Percentiles rank a stretch among this genome's conserved stretches.
Evolutionary conservation across 2,113 vertebrate genomes (phyloP).

Genomic region (Nothocercus nigrocapillus): DNA sequence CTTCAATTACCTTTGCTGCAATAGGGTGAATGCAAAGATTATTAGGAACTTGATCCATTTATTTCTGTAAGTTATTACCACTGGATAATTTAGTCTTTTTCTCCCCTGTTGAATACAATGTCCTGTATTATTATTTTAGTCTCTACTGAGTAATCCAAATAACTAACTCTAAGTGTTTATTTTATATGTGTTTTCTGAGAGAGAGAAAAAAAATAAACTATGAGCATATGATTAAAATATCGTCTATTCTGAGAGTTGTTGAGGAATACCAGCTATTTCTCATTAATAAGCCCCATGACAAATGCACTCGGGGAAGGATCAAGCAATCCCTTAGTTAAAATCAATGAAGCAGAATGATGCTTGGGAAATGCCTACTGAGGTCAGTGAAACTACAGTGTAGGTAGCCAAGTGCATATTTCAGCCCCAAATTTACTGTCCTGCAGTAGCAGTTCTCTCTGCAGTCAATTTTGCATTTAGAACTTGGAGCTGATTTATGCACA

Average conservation of each 20-base stretch:
- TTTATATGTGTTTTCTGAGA: neutral
- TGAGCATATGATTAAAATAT: neutral
- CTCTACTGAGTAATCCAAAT: neutral
- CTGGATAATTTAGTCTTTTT: neutral
- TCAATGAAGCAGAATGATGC: neutral
- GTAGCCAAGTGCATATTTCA: neutral
- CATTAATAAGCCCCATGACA: neutral
- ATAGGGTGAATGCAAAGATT: neutral
- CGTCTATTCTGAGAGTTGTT: neutral
- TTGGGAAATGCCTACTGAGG: neutral
- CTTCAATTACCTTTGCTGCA: neutral
- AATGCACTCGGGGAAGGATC: neutral
- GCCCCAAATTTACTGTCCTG: neutral
- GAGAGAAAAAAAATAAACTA: neutral
- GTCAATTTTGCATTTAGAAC: constrained; percentile 12
- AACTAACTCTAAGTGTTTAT: neutral
- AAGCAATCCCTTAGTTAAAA: neutral
- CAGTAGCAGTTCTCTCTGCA: neutral
- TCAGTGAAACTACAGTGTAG: neutral
- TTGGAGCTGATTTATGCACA: constrained; percentile 18
- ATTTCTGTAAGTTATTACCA: neutral
- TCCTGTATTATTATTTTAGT: neutral
- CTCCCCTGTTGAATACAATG: neutral
- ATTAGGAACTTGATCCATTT: neutral
- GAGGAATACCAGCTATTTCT: neutral